Evolutionary conservation across 2,113 vertebrate genomes (phyloP), one percentile per base, ranked within the genome.

Genomic region (Gymnorhina tibicen): DNA sequence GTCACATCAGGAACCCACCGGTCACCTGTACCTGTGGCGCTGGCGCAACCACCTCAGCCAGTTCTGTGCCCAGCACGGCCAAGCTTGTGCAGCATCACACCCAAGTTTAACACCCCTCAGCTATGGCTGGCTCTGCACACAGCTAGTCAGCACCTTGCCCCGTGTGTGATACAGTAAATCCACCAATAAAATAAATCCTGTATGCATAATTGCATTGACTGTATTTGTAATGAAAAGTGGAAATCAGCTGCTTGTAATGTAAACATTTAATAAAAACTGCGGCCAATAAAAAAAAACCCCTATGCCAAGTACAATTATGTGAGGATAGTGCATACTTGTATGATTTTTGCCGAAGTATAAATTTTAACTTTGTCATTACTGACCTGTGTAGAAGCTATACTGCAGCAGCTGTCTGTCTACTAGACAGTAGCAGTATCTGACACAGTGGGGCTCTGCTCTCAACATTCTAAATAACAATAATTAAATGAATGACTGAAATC

Each of bases 391-490:
- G 63, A 91, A 85, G 53, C 26, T 56, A 46, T 47, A 73, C 33
- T 59, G 63, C 59, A 83, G 46, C 26, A 73, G 41, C 20, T 42
- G 4, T 13, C 49, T 68, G 6, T 23, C 37, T 81, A 24, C 35
- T 60, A 33, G 13, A 55, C 16, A 18, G 7, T 24, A 58, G 49
- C n/a, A 91, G 56, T 69, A 37, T n/a, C 60, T 87, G 37, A 72
- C 42, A 58, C 44, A 64, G 37, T n/a, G 18, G 24, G 67, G 22
- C 18, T 84, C 50, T 35, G 7, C 9, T 93, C 60, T 86, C 68
- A 70, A 28, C 27, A 18, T 59, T 83, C 64, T 55, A 89, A 95
- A 86, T n/a, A 94, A 87, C 28, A 96, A 91, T 95, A 97, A 96
- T 56, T 83, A 91, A 89, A 62, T 47, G 24, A 91, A 91, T 56